These are phyloP conservation scores for Glandiceps talaboti DNA, from an alignment of 53 echinoderm and acorn worm species.

Conservation along the genomic window DNA sequence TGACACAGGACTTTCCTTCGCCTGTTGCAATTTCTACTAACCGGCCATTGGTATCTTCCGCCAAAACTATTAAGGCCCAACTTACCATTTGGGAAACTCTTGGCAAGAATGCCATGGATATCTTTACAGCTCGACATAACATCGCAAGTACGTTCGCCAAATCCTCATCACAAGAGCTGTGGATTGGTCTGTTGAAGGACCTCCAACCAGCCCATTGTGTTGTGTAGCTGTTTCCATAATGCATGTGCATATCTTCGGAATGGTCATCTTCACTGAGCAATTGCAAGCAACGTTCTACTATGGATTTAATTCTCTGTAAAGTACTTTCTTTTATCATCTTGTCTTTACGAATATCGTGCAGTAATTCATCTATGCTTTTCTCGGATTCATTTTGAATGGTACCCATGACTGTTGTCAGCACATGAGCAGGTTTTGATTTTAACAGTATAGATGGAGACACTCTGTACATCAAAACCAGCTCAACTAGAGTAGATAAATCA, in stretches of 20 bases:
- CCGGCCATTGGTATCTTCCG: neutral
- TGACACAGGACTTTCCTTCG: neutral
- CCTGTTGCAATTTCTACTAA: neutral
- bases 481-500: neutral
- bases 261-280: too few relatives aligned
- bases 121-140: neutral
- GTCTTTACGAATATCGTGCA: neutral
- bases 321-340: neutral
- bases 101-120: neutral
- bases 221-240: too few relatives aligned
- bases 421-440: neutral
- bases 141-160: neutral
- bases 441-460: neutral
- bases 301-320: neutral
- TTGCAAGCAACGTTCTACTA: too few relatives aligned
- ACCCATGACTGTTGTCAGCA: neutral
- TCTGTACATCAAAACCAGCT: neutral
- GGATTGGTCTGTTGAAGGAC: too few relatives aligned
- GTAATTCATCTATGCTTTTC: neutral
- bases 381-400: neutral
- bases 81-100: neutral
- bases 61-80: neutral
- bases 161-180: neutral
- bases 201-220: too few relatives aligned
- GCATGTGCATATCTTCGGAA: too few relatives aligned